Evolutionary conservation across 2,113 vertebrate species (phyloP).

Genomic region (Chascanopsetta lugubris): DNA sequence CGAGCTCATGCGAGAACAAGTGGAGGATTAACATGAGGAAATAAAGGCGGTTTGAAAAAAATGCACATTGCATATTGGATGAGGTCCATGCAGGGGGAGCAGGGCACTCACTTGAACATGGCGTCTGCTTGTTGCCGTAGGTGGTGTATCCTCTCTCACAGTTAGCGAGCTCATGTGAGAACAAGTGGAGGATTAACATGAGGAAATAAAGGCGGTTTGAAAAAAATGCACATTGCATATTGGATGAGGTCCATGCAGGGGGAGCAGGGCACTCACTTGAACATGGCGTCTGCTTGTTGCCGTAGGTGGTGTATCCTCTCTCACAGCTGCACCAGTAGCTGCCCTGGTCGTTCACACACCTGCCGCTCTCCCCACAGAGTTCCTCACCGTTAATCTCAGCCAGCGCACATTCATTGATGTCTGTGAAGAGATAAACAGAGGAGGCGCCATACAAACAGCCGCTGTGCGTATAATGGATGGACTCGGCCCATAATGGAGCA

Average conservation of each 20-base stretch:
- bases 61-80: background rate
- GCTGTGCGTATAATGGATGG: background rate
- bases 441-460: no score
- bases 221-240: background rate
- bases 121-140: constrained; percentile 55
- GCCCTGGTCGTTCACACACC: constrained; percentile 62
- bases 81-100: background rate
- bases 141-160: constrained; percentile 70
- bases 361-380: constrained; percentile 66
- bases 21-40: background rate
- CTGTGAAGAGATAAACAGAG: constrained; percentile 47
- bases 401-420: constrained; percentile 70
- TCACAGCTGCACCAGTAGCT: constrained; percentile 73
- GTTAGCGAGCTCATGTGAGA: background rate
- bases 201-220: background rate
- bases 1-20: background rate
- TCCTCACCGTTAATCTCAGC: fast-evolving
- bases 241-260: background rate
- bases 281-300: constrained; percentile 58
- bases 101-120: constrained; percentile 69
- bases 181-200: background rate
- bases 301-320: constrained; percentile 73
- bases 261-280: constrained; percentile 58
- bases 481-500: background rate
- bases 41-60: background rate